Evolutionary conservation across 2,888 invertebrate species (phyloP), one percentile per base, ranked within the genome.

Genomic region (Clistopyga incitator): DNA sequence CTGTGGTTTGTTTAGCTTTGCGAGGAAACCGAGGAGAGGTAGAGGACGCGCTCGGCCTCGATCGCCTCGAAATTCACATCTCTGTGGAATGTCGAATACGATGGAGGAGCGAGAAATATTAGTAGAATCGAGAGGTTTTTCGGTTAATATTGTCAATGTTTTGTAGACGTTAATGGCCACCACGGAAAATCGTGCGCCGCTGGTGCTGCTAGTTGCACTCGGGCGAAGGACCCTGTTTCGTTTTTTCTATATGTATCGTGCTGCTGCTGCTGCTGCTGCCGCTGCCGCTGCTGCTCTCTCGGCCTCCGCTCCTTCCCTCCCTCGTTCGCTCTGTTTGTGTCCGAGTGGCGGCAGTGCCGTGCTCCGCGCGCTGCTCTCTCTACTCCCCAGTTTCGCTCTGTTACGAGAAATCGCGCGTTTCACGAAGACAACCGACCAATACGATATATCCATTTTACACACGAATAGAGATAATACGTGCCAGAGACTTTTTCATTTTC

Each of bases 161-260:
- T 56, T 15, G 34, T 61, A 38, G 18, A 38, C 34, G 61, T 38
- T 38, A 42, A 64, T 20, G 38, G 64, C 38, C 20, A 64, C 34
- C 18, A 29, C 29, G 38, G 38, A 56, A 2, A 25, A 25, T 6
- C 11, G 29, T 56, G 59, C 13, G 64, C 38, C 38, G 18, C 4
- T 6, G 42, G 18, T 42, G 38, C n/a, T 34, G 61, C 34, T 8
- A 38, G 23, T 34, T 34, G 52, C 64, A 64, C 38, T 64, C 64
- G 64, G 38, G 45, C 29, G 68, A 68, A 68, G 76, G 47, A 52
- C 77, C 52, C 34, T 52, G 77, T 67, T 54, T 65, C 67, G 65
- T 38, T 52, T 56, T 80, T 56, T 78, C 47, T 25, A 25, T n/a
- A 18, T 18, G n/a, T n/a, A n/a, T 6, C 23, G 13, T 25, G 23